These are phyloP conservation scores for Alouatta palliata DNA, from an alignment of 2,113 vertebrate species.

Conservation along the genomic window DNA sequence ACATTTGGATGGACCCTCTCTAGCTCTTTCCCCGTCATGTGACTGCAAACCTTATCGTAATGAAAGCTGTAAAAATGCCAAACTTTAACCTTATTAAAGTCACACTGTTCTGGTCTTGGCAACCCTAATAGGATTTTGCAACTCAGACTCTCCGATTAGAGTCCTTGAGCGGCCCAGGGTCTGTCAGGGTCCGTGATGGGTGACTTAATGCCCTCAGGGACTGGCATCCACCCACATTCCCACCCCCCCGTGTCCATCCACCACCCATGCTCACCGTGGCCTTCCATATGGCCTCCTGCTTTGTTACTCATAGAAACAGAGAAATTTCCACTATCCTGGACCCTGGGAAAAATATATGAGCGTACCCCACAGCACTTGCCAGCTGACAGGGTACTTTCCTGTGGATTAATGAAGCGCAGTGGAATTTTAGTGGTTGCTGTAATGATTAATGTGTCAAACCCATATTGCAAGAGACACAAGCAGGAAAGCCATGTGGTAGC, in stretches of 20 bases:
- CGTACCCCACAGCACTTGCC: background rate
- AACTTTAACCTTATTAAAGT: slow-evolving; percentile 66
- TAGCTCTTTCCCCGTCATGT: background rate
- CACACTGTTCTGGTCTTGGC: slow-evolving; percentile 47
- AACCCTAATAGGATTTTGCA: slow-evolving; percentile 53
- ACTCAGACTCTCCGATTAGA: slow-evolving; percentile 40
- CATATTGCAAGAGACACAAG: background rate
- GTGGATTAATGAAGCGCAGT: slow-evolving; percentile 70
- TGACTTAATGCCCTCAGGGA: slow-evolving; percentile 69
- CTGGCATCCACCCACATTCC: slow-evolving; percentile 44
- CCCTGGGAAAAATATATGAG: background rate
- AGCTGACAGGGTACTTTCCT: slow-evolving; percentile 69
- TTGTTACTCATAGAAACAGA: slow-evolving; percentile 73
- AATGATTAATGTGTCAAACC: slow-evolving; percentile 61
- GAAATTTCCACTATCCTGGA: slow-evolving; percentile 78
- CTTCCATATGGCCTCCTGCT: slow-evolving; percentile 71
- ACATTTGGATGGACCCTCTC: background rate
- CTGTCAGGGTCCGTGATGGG: slow-evolving; percentile 46
- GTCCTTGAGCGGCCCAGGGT: slow-evolving; percentile 60
- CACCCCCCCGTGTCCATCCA: background rate
- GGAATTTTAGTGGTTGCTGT: slow-evolving; percentile 61
- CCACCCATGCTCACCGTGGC: background rate
- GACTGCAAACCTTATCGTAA: slow-evolving; percentile 51
- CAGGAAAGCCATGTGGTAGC: background rate
- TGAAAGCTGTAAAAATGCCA: slow-evolving; percentile 57